Conservation (phyloP, 2,113 vertebrate species). For the Theristicus caerulescens region DNA sequence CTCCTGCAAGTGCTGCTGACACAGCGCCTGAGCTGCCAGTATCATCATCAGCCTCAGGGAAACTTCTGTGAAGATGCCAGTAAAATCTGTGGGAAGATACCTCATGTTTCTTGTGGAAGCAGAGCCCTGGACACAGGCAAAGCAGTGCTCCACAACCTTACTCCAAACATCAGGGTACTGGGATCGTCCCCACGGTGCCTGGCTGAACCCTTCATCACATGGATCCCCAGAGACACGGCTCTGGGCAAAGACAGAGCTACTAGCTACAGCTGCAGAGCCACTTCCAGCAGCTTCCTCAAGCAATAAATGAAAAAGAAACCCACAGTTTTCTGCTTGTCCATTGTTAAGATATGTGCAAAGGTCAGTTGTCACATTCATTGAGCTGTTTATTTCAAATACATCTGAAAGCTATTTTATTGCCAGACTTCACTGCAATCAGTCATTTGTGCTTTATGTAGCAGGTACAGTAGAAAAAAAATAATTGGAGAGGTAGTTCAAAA, state of each 20-base stretch:
- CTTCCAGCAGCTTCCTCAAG: background rate
- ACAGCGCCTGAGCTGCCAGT: background rate
- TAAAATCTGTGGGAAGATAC: background rate
- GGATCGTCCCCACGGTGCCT: background rate
- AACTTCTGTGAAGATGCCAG: background rate
- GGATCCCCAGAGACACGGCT: background rate
- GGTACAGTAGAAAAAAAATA: background rate
- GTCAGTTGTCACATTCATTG: background rate
- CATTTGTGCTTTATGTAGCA: background rate
- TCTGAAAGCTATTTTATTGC: background rate
- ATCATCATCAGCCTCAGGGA: background rate
- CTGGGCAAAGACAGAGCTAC: background rate
- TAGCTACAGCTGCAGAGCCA: background rate
- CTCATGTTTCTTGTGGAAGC: background rate
- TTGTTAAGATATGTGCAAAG: background rate
- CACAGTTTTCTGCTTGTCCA: background rate
- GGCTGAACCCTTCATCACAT: background rate
- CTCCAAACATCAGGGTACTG: background rate
- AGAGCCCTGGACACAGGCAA: background rate
- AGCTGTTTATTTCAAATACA: background rate
- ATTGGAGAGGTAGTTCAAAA: background rate
- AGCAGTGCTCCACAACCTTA: background rate
- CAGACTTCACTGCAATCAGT: background rate
- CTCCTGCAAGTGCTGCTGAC: background rate
- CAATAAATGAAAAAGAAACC: background rate